phyloP scores from a whole-genome alignment of 2,113 vertebrate species.

The Catharus fuscescens region DNA sequence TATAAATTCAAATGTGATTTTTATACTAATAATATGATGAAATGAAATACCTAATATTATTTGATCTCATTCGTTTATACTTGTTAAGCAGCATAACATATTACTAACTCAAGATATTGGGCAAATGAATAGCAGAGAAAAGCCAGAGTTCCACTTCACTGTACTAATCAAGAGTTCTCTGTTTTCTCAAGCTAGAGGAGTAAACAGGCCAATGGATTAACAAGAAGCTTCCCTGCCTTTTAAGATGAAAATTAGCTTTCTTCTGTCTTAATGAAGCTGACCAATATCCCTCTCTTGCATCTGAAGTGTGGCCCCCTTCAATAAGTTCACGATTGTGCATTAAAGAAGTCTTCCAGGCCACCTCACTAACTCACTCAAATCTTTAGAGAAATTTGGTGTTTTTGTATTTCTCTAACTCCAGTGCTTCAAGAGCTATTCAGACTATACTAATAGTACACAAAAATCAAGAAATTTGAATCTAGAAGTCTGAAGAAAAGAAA shows the following conservation, averaged over 20 bases:
- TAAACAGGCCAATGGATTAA: neutral
- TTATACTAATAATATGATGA: neutral
- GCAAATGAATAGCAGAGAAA: neutral
- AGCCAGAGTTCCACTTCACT: neutral
- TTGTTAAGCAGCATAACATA: neutral
- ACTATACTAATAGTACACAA: neutral
- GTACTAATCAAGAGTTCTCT: neutral
- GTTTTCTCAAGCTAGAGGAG: neutral
- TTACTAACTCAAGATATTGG: neutral
- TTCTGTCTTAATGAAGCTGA: neutral
- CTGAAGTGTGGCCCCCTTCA: neutral
- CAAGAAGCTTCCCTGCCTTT: neutral
- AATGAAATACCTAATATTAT: neutral
- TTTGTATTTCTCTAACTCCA: neutral
- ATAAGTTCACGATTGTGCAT: accelerated
- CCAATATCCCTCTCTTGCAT: neutral
- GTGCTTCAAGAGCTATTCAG: neutral
- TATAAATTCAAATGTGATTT: neutral
- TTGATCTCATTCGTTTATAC: neutral
- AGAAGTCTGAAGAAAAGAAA: neutral
- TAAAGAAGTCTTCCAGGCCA: neutral
- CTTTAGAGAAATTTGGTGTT: neutral
- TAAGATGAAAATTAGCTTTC: neutral
- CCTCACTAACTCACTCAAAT: neutral
- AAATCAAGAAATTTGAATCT: neutral